Evolutionary conservation across 1,140 invertebrate genomes (phyloP).

Genomic region (Saccostrea echinata): DNA sequence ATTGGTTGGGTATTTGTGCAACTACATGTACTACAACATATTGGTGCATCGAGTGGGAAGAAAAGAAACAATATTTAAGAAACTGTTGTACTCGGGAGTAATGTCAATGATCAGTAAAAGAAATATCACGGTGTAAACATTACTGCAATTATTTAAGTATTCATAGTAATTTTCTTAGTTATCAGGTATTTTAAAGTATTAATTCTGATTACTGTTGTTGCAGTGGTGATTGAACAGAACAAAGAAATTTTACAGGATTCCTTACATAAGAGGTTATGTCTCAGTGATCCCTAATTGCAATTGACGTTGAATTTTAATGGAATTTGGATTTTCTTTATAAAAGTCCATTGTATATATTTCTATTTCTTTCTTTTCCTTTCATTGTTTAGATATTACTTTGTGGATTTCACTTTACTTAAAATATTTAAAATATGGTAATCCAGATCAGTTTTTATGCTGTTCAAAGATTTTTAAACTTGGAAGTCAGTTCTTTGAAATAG

Average conservation of each 20-base stretch:
- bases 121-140: too few species aligned
- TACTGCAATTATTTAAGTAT: too few species aligned
- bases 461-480: background rate
- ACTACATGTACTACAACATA: too few species aligned
- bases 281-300: background rate
- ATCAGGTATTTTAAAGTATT: background rate
- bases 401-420: background rate
- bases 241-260: background rate
- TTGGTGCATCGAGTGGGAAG: too few species aligned
- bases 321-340: background rate
- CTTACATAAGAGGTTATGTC: background rate
- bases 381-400: background rate
- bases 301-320: slow-evolving; percentile 1
- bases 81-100: too few species aligned
- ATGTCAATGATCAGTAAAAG: too few species aligned
- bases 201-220: background rate
- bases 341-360: background rate
- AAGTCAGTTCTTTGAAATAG: background rate
- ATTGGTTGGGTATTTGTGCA: too few species aligned
- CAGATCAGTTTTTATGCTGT: background rate
- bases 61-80: too few species aligned
- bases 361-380: slow-evolving; percentile 1
- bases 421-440: slow-evolving; percentile 14
- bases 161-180: too few species aligned
- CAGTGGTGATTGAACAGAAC: background rate